phyloP scores from a whole-genome alignment of 2,888 invertebrate species.

The Atherix ibis region DNA sequence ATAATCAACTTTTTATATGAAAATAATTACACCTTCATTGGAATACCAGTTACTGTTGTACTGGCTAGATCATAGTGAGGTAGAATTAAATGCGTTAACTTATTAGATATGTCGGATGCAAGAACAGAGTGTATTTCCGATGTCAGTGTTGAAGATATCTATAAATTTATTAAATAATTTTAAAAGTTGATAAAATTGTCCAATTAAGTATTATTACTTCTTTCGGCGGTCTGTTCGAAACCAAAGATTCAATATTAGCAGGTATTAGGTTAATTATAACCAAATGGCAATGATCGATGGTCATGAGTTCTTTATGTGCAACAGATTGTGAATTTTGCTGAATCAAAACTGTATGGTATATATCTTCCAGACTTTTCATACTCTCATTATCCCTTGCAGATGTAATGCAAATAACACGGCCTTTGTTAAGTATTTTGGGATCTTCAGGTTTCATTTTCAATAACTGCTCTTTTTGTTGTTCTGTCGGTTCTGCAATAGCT shows the following conservation, averaged over 20 bases:
- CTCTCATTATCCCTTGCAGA: conserved; percentile 76
- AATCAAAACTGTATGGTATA: conserved; percentile 62
- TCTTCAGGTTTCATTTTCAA: conserved; percentile 30
- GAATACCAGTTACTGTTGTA: conserved; percentile 95
- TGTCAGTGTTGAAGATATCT: conserved; percentile 55
- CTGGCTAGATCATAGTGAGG: conserved; percentile 83
- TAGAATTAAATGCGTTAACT: conserved; percentile 58
- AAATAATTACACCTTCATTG: conserved; percentile 60
- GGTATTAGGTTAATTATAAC: conserved; percentile 82
- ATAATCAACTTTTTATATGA: not conserved
- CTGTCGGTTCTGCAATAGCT: conserved; percentile 66
- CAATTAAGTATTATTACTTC: conserved; percentile 36
- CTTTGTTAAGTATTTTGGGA: conserved; percentile 30
- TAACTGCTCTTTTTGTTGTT: conserved; percentile 43
- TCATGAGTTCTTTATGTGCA: conserved; percentile 45
- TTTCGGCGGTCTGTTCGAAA: conserved; percentile 52
- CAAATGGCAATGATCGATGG: conserved; percentile 76
- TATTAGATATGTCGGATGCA: conserved; percentile 56
- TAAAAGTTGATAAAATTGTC: not conserved
- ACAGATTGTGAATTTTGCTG: conserved; percentile 63
- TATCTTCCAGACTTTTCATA: conserved; percentile 72
- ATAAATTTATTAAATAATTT: conserved; percentile 15
- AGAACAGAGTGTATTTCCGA: conserved; percentile 69
- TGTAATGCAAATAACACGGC: conserved; percentile 81
- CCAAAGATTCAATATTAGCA: conserved; percentile 58